phyloP scores from a whole-genome alignment of 2,113 vertebrate genomes.

The Spermophilus dauricus region DNA sequence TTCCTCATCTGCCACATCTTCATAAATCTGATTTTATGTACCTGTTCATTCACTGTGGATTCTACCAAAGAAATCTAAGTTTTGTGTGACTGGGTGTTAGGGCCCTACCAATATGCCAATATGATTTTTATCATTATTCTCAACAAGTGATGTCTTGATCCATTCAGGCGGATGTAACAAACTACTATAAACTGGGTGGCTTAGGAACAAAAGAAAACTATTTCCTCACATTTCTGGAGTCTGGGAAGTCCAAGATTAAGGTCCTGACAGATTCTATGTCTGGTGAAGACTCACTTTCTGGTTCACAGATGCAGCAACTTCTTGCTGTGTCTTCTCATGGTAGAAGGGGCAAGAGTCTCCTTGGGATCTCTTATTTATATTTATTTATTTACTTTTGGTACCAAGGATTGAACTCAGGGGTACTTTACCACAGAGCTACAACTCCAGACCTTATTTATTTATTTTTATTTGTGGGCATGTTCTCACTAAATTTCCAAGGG shows the following conservation, averaged over 20 bases:
- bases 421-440: too few relatives aligned
- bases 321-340: not conserved
- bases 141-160: not conserved
- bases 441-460: too few relatives aligned
- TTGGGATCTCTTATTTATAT: not conserved
- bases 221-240: not conserved
- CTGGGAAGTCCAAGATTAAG: not conserved
- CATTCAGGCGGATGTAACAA: not conserved
- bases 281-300: not conserved
- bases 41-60: not conserved
- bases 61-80: not conserved
- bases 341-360: not conserved
- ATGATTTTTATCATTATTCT: conserved; percentile 15
- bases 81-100: not conserved
- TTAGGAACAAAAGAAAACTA: not conserved
- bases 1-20: not conserved
- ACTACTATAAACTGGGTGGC: not conserved
- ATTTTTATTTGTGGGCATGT: too few relatives aligned
- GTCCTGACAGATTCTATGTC: not conserved
- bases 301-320: not conserved
- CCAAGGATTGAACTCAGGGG: too few relatives aligned
- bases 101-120: not conserved
- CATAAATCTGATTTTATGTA: not conserved
- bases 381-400: too few relatives aligned
- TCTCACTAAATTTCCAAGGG: too few relatives aligned